These are phyloP conservation scores for Leptatherina wallacei DNA, from an alignment of 2,797 vertebrate species.

Conservation along the genomic window DNA sequence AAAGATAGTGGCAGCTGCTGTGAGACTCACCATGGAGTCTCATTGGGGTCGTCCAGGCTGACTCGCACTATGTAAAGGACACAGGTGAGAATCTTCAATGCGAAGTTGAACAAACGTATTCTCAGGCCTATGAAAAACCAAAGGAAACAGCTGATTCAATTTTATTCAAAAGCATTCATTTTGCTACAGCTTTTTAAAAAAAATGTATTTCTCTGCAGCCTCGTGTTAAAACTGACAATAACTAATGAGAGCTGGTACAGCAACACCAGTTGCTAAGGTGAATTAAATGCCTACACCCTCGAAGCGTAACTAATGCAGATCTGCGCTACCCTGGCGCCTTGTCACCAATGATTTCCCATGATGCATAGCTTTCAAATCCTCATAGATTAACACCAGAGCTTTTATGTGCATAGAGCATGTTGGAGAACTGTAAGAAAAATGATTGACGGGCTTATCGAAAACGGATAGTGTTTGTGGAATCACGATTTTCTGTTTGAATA, in stretches of 20 bases:
- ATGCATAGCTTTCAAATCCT: constrained; percentile 39
- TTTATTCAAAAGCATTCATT: not conserved
- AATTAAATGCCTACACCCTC: constrained; percentile 4
- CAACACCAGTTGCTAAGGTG: constrained; percentile 7
- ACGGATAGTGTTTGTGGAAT: constrained; percentile 8
- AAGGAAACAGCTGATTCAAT: not conserved
- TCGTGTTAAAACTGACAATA: not conserved
- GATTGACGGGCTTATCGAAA: not conserved
- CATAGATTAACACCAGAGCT: constrained; percentile 36
- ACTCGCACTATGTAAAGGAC: constrained; percentile 87
- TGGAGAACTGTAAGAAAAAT: not conserved
- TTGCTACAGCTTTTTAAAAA: not conserved
- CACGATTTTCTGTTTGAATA: constrained; percentile 10
- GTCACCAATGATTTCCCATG: constrained; percentile 44
- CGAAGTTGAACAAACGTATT: constrained; percentile 89
- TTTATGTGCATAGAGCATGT: not conserved
- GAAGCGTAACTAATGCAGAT: constrained; percentile 43
- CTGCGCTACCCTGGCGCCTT: constrained; percentile 35
- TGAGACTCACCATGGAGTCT: constrained; percentile 53
- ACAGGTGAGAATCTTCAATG: constrained; percentile 88
- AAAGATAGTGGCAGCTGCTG: not conserved
- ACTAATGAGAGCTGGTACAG: not conserved
- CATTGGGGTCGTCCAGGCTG: constrained; percentile 77
- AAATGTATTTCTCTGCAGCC: not conserved
- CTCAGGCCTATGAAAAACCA: constrained; percentile 80